Evolutionary conservation across 2,888 invertebrate species (phyloP).

Genomic region (Tetrapedia diversipes): DNA sequence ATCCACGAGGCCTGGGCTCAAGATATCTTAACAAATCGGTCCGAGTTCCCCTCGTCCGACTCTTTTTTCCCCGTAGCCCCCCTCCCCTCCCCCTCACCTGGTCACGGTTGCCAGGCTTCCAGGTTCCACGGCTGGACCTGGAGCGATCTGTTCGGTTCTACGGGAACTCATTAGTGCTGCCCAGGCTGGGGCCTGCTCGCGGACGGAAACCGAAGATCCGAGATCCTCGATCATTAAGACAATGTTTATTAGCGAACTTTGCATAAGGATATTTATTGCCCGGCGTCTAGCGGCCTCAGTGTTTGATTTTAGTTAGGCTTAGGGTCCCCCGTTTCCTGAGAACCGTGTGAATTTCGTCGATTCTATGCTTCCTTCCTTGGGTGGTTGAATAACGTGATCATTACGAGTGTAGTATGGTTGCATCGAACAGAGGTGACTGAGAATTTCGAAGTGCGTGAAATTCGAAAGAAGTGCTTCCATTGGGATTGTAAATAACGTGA

Average conservation of each 20-base stretch:
- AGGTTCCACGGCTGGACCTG: conserved; percentile 52
- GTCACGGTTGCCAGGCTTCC: conserved; percentile 36
- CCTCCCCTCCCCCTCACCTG: conserved; percentile 47
- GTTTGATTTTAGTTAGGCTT: neutral
- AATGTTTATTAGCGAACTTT: conserved; percentile 60
- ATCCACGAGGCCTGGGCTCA: conserved; percentile 43
- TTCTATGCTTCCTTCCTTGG: neutral
- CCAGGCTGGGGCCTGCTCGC: conserved; percentile 38
- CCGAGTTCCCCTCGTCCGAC: conserved; percentile 62
- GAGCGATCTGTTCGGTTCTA: conserved; percentile 54
- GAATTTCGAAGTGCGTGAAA: too few relatives aligned
- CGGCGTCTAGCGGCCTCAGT: conserved; percentile 13
- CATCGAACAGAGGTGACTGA: too few relatives aligned
- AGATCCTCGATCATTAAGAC: conserved; percentile 64
- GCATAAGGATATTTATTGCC: conserved; percentile 61
- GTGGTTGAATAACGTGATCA: too few relatives aligned
- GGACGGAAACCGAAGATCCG: conserved; percentile 48
- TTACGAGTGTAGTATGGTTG: too few relatives aligned
- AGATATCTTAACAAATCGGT: conserved; percentile 65
- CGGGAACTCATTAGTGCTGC: conserved; percentile 68
- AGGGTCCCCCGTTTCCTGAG: conserved; percentile 11
- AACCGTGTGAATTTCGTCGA: conserved; percentile 42
- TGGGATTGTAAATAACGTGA: too few relatives aligned
- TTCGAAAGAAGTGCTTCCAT: too few relatives aligned
- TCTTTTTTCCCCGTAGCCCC: conserved; percentile 50